These are phyloP conservation scores for Byasa hedistus DNA, from an alignment of 2,888 invertebrate species.

Conservation along the genomic window DNA sequence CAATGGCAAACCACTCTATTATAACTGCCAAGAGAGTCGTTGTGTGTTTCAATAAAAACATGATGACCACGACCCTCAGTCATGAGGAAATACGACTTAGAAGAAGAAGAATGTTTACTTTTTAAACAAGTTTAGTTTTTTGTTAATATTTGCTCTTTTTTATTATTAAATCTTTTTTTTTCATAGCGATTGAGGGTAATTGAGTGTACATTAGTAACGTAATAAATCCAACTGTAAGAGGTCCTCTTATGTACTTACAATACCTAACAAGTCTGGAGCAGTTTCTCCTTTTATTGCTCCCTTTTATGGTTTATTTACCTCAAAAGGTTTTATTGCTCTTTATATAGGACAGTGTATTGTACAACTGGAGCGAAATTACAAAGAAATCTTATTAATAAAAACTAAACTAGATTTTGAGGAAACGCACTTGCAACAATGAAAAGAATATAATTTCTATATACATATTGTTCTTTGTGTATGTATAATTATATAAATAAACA, in stretches of 20 bases:
- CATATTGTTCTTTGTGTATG: too few relatives aligned
- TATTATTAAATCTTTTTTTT: too few relatives aligned
- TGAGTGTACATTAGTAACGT: conserved; percentile 20
- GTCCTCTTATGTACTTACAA: conserved; percentile 20
- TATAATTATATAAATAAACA: too few relatives aligned
- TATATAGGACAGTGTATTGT: conserved; percentile 1
- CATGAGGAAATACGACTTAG: too few relatives aligned
- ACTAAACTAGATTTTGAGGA: neutral
- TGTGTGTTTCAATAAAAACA: too few relatives aligned
- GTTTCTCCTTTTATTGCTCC: conserved; percentile 22
- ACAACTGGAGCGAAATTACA: neutral
- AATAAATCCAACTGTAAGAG: conserved; percentile 20
- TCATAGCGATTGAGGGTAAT: neutral
- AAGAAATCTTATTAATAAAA: neutral
- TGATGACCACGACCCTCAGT: too few relatives aligned
- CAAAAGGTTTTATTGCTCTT: conserved; percentile 25
- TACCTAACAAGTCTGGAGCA: conserved; percentile 15
- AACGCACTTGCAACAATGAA: neutral
- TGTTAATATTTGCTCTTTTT: too few relatives aligned
- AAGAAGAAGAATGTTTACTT: too few relatives aligned
- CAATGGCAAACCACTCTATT: too few relatives aligned
- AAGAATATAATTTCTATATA: neutral
- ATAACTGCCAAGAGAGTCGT: too few relatives aligned
- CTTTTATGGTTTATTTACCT: conserved; percentile 25
- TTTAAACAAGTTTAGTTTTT: too few relatives aligned